phyloP scores from a whole-genome alignment of 2,888 invertebrate species.

The Alsophila aescularia region DNA sequence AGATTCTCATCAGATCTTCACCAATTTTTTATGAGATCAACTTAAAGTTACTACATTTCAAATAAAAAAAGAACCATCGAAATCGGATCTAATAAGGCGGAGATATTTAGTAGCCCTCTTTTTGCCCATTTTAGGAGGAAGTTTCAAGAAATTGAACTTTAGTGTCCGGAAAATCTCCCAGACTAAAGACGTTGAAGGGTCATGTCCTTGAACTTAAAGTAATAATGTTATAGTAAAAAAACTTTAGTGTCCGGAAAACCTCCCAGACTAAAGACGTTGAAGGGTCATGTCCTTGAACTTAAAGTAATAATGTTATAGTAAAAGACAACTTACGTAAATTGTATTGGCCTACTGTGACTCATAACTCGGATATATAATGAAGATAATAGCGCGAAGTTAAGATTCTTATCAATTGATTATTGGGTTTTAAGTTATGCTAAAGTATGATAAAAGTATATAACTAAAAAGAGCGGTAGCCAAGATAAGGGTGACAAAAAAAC shows the following conservation, averaged over 20 bases:
- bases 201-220: conserved; percentile 32
- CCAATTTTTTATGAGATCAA: too few relatives aligned
- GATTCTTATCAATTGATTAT: conserved; percentile 1
- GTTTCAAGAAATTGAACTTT: too few relatives aligned
- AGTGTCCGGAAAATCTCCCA: conserved; percentile 2
- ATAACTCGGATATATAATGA: conserved; percentile 1
- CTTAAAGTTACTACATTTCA: too few relatives aligned
- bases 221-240: neutral
- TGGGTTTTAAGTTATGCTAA: neutral
- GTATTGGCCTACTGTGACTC: conserved; percentile 12
- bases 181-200: conserved; percentile 4
- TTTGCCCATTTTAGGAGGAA: too few relatives aligned
- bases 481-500: too few relatives aligned
- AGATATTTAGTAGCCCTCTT: too few relatives aligned
- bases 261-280: neutral
- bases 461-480: too few relatives aligned
- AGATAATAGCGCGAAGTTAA: neutral
- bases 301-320: conserved; percentile 13
- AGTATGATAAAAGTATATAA: too few relatives aligned
- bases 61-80: too few relatives aligned
- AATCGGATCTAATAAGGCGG: too few relatives aligned
- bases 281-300: conserved; percentile 32
- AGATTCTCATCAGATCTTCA: too few relatives aligned
- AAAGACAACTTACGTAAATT: conserved; percentile 22
- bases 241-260: conserved; percentile 1